A percentile compares a stretch with the other conserved stretches of the same genome.
These are phyloP conservation scores for Drosophila ogumai DNA, from an alignment of 1,140 invertebrate species.

Conservation along the genomic window DNA sequence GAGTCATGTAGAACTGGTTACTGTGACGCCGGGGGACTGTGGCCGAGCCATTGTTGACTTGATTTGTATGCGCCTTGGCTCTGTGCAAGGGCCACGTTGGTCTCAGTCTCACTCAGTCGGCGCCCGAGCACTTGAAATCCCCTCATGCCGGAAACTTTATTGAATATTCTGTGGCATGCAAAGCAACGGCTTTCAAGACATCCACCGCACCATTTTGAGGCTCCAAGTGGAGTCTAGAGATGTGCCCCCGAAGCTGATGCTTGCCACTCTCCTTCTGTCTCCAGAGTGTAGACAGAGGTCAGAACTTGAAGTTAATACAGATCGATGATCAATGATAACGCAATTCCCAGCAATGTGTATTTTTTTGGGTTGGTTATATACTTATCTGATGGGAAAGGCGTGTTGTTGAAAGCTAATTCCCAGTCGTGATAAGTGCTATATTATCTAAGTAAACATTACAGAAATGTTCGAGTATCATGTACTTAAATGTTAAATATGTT, in stretches of 20 bases:
- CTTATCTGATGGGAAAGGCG: too few species aligned
- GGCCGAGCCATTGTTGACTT: conserved; percentile 56
- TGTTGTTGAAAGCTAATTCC: conserved; percentile 1
- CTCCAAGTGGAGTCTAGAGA: conserved; percentile 2
- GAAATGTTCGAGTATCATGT: neutral
- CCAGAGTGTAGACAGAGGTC: conserved; percentile 1
- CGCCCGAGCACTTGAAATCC: conserved; percentile 51
- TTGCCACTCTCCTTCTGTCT: neutral
- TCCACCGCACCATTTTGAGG: neutral
- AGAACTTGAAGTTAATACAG: conserved; percentile 6
- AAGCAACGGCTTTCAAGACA: conserved; percentile 25
- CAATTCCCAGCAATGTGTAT: neutral
- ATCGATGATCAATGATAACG: conserved; percentile 6
- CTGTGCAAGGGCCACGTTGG: conserved; percentile 61
- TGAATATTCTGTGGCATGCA: conserved; percentile 43
- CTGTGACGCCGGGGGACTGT: conserved; percentile 11
- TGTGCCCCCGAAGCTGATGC: neutral
- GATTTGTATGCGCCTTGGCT: conserved; percentile 72
- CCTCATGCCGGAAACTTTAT: conserved; percentile 31
- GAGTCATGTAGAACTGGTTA: conserved; percentile 8
- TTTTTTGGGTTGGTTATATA: neutral
- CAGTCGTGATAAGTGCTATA: neutral
- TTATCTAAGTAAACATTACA: too few species aligned
- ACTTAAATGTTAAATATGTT: neutral
- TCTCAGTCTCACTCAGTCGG: conserved; percentile 37